Conservation (phyloP, 2,888 invertebrate species). For the Nineta flava region DNA sequence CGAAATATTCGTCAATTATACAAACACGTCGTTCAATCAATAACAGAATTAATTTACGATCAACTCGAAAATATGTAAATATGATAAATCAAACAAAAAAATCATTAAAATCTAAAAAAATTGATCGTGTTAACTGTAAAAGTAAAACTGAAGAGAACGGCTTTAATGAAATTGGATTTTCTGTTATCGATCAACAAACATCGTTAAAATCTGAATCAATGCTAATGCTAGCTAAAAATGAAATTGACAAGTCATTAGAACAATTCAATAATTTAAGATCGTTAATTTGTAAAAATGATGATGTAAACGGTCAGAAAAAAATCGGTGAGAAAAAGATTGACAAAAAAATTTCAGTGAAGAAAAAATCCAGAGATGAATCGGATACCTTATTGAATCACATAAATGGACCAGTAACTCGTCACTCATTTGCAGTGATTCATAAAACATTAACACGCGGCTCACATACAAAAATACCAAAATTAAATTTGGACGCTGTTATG, state of each 20-base stretch:
- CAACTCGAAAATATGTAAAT: not conserved
- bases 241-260: not conserved
- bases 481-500: slow-evolving; percentile 3
- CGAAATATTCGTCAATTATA: not conserved
- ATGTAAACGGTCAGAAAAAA: not conserved
- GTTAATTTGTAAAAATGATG: not conserved
- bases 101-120: too few relatives aligned
- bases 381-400: not conserved
- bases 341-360: not conserved
- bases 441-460: slow-evolving; percentile 4
- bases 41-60: not conserved
- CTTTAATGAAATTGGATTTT: not conserved
- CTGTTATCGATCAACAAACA: not conserved
- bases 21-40: not conserved
- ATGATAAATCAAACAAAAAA: too few relatives aligned
- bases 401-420: not conserved
- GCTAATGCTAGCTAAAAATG: not conserved
- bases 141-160: not conserved
- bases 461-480: slow-evolving; percentile 2
- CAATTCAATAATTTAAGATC: not conserved
- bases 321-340: not conserved
- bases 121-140: not conserved
- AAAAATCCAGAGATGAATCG: not conserved
- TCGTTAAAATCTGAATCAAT: not conserved
- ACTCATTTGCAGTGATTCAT: not conserved